These are phyloP conservation scores for Drosophila subsilvestris DNA, from an alignment of 2,888 invertebrate genomes.

Conservation along the genomic window DNA sequence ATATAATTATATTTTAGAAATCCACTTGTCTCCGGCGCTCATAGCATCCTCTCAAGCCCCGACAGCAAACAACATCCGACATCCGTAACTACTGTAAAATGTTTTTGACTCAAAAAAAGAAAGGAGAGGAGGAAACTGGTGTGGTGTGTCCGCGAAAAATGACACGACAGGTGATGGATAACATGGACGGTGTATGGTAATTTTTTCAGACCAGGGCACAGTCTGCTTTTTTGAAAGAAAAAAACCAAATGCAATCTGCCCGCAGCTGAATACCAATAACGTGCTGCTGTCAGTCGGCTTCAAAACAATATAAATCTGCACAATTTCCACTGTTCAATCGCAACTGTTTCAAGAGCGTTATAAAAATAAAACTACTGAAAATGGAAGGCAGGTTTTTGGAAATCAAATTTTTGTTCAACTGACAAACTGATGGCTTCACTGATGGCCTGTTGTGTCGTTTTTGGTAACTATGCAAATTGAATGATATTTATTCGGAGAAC, in stretches of 20 bases:
- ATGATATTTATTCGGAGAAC: too few relatives aligned
- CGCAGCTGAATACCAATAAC: constrained; percentile 53
- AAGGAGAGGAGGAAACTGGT: too few relatives aligned
- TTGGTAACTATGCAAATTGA: too few relatives aligned
- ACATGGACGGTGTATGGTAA: constrained; percentile 40
- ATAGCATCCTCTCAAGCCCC: too few relatives aligned
- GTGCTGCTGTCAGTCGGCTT: constrained; percentile 21
- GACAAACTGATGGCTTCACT: too few relatives aligned
- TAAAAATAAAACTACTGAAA: background rate
- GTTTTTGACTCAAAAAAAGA: too few relatives aligned
- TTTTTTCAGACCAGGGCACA: constrained; percentile 42
- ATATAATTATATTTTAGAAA: too few relatives aligned
- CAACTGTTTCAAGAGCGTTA: background rate
- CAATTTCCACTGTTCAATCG: background rate
- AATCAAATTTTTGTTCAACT: constrained; percentile 5
- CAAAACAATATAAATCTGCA: constrained; percentile 34
- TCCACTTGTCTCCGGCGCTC: too few relatives aligned
- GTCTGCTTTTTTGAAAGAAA: too few relatives aligned
- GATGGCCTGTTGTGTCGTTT: too few relatives aligned
- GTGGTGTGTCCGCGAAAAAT: constrained; percentile 4
- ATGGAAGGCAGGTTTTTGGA: background rate
- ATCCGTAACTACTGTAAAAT: too few relatives aligned
- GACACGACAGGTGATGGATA: constrained; percentile 56
- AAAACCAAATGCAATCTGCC: constrained; percentile 42
- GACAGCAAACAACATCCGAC: too few relatives aligned